Percentiles rank a stretch among this genome's conserved stretches.
phyloP scores from a whole-genome alignment of 2,113 vertebrate species.

The Fukomys damarensis region DNA sequence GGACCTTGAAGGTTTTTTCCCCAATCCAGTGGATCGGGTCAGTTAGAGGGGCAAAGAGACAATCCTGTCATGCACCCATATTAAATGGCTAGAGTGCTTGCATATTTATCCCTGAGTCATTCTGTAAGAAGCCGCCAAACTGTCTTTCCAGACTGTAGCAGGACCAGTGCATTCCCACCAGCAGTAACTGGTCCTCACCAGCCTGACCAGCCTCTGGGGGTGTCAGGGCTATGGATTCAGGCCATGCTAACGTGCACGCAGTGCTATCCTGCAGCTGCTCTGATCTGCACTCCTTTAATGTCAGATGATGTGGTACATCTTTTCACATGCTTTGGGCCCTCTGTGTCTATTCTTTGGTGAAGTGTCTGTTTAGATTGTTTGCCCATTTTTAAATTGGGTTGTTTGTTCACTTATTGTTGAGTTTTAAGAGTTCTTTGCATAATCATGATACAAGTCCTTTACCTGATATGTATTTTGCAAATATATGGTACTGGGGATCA shows the following conservation, averaged over 20 bases:
- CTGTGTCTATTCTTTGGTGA: not conserved
- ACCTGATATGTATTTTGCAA: not conserved
- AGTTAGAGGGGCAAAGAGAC: not conserved
- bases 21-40: not conserved
- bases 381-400: not conserved
- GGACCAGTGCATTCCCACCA: not conserved
- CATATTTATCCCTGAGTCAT: not conserved
- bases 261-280: not conserved
- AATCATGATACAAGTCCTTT: not conserved
- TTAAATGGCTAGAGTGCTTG: not conserved
- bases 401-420: not conserved
- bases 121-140: not conserved
- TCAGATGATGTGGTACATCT: not conserved
- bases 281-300: not conserved
- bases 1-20: not conserved
- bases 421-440: not conserved
- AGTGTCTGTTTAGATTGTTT: not conserved
- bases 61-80: not conserved
- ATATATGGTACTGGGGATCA: not conserved
- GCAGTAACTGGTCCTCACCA: not conserved
- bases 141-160: not conserved
- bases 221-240: not conserved
- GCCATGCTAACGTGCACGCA: not conserved
- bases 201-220: not conserved
- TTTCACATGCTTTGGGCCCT: not conserved